Conservation (phyloP, 2,888 invertebrate genomes). For the Serrognathus titanus region DNA sequence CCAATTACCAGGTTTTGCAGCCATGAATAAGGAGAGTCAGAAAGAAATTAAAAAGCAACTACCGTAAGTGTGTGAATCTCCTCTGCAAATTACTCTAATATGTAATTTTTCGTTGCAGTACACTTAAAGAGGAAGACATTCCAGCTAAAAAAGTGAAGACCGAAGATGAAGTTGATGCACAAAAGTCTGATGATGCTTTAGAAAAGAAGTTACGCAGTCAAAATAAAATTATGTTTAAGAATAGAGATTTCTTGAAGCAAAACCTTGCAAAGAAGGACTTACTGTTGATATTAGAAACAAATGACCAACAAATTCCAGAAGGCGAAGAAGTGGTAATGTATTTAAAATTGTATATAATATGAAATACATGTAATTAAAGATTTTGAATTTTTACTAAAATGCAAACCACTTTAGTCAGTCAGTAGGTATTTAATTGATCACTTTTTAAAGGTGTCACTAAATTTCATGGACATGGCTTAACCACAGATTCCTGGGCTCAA, state of each 20-base stretch:
- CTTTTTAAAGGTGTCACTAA: too few relatives aligned
- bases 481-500: too few relatives aligned
- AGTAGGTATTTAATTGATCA: background rate
- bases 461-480: too few relatives aligned
- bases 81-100: background rate
- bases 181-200: conserved; percentile 41
- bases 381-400: background rate
- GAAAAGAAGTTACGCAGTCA: conserved; percentile 55
- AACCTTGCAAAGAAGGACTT: conserved; percentile 62
- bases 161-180: conserved; percentile 53
- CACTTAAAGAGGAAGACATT: conserved; percentile 55
- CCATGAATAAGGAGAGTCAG: conserved; percentile 70
- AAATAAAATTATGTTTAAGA: conserved; percentile 64
- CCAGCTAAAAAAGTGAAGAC: conserved; percentile 69
- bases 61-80: conserved; percentile 53
- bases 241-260: conserved; percentile 61
- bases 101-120: conserved; percentile 30
- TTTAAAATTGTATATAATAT: background rate
- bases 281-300: conserved; percentile 62
- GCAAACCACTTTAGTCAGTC: too few relatives aligned
- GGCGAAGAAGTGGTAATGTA: conserved; percentile 64
- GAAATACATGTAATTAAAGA: background rate
- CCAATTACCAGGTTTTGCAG: conserved; percentile 71
- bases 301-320: conserved; percentile 65
- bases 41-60: conserved; percentile 59